phyloP scores from a whole-genome alignment of 2,888 invertebrate genomes.

The Thyatira batis region DNA sequence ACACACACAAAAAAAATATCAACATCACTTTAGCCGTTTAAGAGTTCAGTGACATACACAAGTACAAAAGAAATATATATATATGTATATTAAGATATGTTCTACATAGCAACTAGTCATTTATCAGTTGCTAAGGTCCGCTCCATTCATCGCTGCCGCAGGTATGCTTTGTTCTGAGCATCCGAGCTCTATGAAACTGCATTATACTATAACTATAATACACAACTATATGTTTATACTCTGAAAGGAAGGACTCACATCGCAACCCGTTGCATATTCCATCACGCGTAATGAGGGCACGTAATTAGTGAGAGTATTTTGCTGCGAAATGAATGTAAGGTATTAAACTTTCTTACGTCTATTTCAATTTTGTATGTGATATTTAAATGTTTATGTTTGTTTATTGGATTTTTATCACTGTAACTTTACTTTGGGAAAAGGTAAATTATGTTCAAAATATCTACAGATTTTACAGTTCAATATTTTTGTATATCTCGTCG shows the following conservation, averaged over 20 bases:
- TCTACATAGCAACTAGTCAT: constrained; percentile 19
- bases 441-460: no score
- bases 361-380: background rate
- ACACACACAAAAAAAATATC: no score
- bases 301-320: constrained; percentile 40
- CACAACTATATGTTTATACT: background rate
- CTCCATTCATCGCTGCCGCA: constrained; percentile 4
- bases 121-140: constrained; percentile 27
- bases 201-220: constrained; percentile 1
- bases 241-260: constrained; percentile 21
- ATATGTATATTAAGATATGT: constrained; percentile 28
- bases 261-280: constrained; percentile 38
- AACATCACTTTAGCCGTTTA: no score
- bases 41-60: background rate
- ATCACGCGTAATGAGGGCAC: constrained; percentile 36
- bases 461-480: no score
- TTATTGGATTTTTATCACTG: background rate
- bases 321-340: constrained; percentile 19
- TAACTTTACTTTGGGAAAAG: background rate
- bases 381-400: background rate
- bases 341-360: constrained; percentile 15
- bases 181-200: background rate
- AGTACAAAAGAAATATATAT: constrained; percentile 26
- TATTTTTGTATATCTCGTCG: no score
- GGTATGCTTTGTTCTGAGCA: constrained; percentile 2